phyloP scores from a whole-genome alignment of 2,888 invertebrate species.

The Caenorhabditis imperialis region DNA sequence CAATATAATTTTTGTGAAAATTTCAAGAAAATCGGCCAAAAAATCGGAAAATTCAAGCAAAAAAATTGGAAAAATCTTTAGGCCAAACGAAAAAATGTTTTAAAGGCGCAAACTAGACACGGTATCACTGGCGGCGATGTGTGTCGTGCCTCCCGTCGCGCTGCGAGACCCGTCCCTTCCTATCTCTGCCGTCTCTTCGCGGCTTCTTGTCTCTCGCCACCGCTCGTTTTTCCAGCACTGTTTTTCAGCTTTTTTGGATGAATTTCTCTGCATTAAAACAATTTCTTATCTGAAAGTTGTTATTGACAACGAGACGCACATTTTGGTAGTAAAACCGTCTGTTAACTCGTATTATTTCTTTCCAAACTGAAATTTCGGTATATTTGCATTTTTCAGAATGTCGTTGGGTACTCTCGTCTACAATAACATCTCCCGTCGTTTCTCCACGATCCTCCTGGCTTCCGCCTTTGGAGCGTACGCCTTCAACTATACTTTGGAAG shows the following conservation, averaged over 20 bases:
- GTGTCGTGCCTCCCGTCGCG: constrained; percentile 43
- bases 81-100: constrained; percentile 38
- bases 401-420: constrained; percentile 68
- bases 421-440: constrained; percentile 69
- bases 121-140: constrained; percentile 26
- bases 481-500: constrained; percentile 71
- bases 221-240: not conserved
- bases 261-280: no score
- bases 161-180: constrained; percentile 28
- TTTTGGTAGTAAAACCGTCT: constrained; percentile 11
- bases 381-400: constrained; percentile 65
- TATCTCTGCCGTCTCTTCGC: constrained; percentile 31
- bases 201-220: constrained; percentile 14
- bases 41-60: constrained; percentile 11
- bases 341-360: no score
- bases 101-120: constrained; percentile 45
- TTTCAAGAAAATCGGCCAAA: constrained; percentile 2
- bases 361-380: no score
- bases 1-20: not conserved
- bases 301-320: not conserved
- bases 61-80: constrained; percentile 48
- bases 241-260: constrained; percentile 1
- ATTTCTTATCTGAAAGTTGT: no score
- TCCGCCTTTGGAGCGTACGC: constrained; percentile 71
- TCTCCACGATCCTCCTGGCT: constrained; percentile 74